These are phyloP conservation scores for Drosophila willistoni DNA, from an alignment of 1,140 invertebrate genomes.

Conservation along the genomic window DNA sequence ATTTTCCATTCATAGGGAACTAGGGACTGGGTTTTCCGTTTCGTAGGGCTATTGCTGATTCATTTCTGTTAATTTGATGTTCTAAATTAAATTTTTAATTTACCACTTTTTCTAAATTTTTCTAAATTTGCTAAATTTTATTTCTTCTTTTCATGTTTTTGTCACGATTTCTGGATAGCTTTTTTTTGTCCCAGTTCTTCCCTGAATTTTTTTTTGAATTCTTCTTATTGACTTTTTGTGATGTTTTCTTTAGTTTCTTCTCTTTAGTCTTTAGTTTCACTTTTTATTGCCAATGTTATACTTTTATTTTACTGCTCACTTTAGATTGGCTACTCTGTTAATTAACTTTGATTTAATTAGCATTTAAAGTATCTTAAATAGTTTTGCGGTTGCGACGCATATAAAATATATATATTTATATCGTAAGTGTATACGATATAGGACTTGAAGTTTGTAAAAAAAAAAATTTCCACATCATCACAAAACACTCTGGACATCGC, in stretches of 20 bases:
- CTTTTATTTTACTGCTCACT: background rate
- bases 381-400: background rate
- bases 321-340: background rate
- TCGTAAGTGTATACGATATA: background rate
- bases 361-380: background rate
- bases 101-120: background rate
- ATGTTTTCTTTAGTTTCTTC: no score
- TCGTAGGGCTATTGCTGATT: no score
- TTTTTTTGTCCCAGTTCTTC: background rate
- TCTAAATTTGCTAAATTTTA: background rate
- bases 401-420: background rate
- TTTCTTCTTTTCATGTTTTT: background rate
- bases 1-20: no score
- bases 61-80: background rate
- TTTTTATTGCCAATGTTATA: background rate
- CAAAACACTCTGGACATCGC: background rate
- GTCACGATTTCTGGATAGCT: background rate
- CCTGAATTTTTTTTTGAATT: background rate
- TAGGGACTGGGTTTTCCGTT: no score
- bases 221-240: no score
- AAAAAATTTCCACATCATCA: background rate
- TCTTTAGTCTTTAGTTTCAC: no score
- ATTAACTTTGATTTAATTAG: constrained; percentile 4
- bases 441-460: background rate
- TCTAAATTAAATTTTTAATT: background rate